A percentile compares a stretch with the other conserved stretches of the same genome.
Conservation (phyloP, 2,888 invertebrate genomes). For the Allygus modestus region DNA sequence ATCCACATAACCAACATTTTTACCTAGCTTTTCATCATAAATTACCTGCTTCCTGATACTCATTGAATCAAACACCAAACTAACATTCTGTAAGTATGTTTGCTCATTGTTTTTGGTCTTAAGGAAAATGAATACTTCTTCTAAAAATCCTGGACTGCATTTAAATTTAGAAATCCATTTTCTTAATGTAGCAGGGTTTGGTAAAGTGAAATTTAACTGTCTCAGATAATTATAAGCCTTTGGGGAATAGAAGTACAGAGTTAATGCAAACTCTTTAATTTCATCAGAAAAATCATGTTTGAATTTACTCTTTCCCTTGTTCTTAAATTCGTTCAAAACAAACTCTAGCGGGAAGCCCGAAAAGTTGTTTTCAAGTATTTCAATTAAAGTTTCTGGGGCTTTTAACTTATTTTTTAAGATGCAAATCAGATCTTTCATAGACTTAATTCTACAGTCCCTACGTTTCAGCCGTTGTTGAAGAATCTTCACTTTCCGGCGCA, state of each 20-base stretch:
- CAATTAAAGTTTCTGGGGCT: not conserved
- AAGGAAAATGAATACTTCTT: not conserved
- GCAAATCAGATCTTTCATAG: not conserved
- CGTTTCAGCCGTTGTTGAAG: too few species aligned
- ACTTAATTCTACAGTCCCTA: too few species aligned
- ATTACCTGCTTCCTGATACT: not conserved
- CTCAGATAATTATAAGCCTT: not conserved
- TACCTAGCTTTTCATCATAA: not conserved
- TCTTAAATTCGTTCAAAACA: not conserved
- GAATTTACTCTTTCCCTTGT: not conserved
- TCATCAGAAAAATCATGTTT: not conserved
- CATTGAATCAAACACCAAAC: not conserved
- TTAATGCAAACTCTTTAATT: not conserved
- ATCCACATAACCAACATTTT: not conserved
- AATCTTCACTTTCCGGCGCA: too few species aligned
- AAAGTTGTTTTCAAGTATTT: not conserved
- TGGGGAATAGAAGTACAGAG: not conserved
- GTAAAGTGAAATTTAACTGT: not conserved
- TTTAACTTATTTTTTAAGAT: constrained; percentile 9
- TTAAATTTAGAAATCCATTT: not conserved
- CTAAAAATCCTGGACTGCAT: not conserved
- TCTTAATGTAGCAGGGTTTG: not conserved
- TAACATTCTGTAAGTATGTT: not conserved
- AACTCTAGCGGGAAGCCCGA: not conserved
- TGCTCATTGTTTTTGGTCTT: not conserved